Base-by-base conservation (phyloP, 2,797 vertebrate genomes). In the Zenarchopterus dispar region DNA sequence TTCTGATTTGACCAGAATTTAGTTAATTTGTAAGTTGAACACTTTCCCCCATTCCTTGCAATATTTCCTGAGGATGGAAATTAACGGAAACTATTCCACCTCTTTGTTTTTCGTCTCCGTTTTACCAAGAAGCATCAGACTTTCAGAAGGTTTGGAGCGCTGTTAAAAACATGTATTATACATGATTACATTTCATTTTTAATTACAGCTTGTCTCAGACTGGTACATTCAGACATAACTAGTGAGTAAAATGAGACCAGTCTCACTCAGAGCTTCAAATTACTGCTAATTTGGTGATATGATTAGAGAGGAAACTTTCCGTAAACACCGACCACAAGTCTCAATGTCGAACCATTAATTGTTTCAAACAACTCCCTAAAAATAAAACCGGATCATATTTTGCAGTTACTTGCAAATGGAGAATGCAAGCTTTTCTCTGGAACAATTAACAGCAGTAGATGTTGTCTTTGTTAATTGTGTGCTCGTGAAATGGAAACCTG, bases 121-220 rank as follows among this genome's bases (percentile, higher is more conserved):
- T 62, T 67, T 51, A 26, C 59, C 61, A 69, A 60, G 10, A 55
- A 60, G 44, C 50, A 62, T 65, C 71, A 76, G 60, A 68, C 60
- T 1, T 56, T 63, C 31, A 45, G 39, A 78, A 21, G 42, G 74
- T 70, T 72, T 77, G 49, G 23, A 58, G 57, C 8, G 3, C 66
- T 26, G 63, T 59, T 66, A 73, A 73, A 85, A 80, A 73, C 73
- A 80, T 61, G 71, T 17, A 70, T 84, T 76, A 70, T 56, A 69
- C 15, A 18, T 81, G 76, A 87, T 82, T 86, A 78, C 74, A 81
- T 85, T 85, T 84, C 79, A 72, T 80, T 82, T 84, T 82, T 87
- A 88, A 90, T 88, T 86, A 80, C 74, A 78, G 26, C 63, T 52
- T 69, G 77, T 79, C 76, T 80, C 66, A 56, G 75, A 48, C 67